Evolutionary conservation across 2,797 vertebrate genomes (phyloP), one percentile per base, ranked within the genome.

Genomic region (Podargus strigoides): DNA sequence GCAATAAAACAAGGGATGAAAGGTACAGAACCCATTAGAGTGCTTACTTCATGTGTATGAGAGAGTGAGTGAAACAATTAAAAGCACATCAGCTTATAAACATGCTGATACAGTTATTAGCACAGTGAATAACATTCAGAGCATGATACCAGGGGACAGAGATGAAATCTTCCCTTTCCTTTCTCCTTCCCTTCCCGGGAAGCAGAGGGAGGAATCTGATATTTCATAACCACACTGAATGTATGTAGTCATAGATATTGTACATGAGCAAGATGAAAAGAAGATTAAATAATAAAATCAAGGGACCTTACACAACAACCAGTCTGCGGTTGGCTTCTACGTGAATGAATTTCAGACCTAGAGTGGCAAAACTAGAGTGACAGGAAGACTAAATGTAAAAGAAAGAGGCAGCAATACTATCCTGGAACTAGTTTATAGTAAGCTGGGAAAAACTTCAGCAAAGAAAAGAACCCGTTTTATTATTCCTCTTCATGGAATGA

Each of bases 91-190:
- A 92, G 95, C 96, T 96, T 97, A 97, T 94, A 97, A 98, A 97
- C 95, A 97, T 97, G 94, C 96, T 97, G 97, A 96, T 97, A 95
- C 93, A 96, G 95, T 97, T 97, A 97, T 98, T 97, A 97, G 96
- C 92, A 87, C 90, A 92, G 95, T 93, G 96, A 95, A 95, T 97
- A 96, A 97, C 87, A 84, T 50, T 89, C 87, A 76, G 86, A 94
- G 85, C 62, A 67, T 85, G 93, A 94, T 94, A 92, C 53, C 86
- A 94, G 81, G 94, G 84, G 84, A 94, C 15, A 77, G 84, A 93
- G 83, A 96, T 95, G 79, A 96, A 95, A 97, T 95, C 56, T 78
- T 36, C 72, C n/a, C 23, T 82, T 92, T 83, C 32, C n/a, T 81
- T 96, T 94, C 88, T 95, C 47, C 56, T 89, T 83, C 27, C n/a